These are phyloP conservation scores for Alloplasta piceator DNA, from an alignment of 2,888 invertebrate genomes.

Conservation along the genomic window DNA sequence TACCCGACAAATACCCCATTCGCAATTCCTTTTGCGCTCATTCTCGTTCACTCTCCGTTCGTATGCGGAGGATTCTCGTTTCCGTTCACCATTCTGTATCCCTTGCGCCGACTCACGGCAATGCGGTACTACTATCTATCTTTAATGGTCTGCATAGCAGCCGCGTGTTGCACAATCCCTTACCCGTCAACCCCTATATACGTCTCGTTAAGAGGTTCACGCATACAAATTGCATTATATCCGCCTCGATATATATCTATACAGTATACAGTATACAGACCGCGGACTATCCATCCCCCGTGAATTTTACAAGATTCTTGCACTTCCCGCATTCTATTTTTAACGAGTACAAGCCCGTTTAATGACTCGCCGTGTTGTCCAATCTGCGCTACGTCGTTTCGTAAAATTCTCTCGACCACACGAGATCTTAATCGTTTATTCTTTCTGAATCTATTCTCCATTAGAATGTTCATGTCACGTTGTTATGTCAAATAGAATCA, in stretches of 20 bases:
- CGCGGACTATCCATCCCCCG: not conserved
- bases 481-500: too few relatives aligned
- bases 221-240: constrained; percentile 19
- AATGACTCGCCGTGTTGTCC: not conserved
- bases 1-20: constrained; percentile 13
- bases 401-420: too few relatives aligned
- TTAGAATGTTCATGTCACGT: too few relatives aligned
- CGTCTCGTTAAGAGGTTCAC: constrained; percentile 2
- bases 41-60: constrained; percentile 20
- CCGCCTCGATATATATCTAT: not conserved
- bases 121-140: constrained; percentile 81
- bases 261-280: constrained; percentile 4
- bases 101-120: constrained; percentile 78
- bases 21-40: constrained; percentile 40
- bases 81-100: constrained; percentile 46
- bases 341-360: not conserved
- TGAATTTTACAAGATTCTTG: constrained; percentile 21
- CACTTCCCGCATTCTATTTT: not conserved
- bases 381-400: not conserved
- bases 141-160: constrained; percentile 79
- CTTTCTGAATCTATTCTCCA: too few relatives aligned
- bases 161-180: constrained; percentile 60
- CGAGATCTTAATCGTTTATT: too few relatives aligned
- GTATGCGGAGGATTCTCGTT: not conserved
- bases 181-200: constrained; percentile 17